Conservation (phyloP, 1,140 invertebrate genomes). For the Thrips palmi region DNA sequence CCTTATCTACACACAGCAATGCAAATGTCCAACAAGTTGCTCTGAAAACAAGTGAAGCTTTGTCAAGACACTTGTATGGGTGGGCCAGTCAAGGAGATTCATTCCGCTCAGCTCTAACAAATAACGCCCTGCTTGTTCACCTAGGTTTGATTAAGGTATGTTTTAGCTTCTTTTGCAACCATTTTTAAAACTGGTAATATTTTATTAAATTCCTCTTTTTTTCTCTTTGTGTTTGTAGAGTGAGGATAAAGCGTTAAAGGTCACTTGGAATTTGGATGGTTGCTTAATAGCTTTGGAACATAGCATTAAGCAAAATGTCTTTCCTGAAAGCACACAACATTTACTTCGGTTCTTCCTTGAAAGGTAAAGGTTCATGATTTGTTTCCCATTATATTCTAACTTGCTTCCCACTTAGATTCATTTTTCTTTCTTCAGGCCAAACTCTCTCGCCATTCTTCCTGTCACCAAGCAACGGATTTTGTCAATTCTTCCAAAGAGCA, state of each 20-base stretch:
- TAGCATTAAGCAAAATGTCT: slow-evolving; percentile 27
- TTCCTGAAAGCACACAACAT: slow-evolving; percentile 28
- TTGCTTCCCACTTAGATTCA: too few relatives aligned
- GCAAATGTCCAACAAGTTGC: slow-evolving; percentile 27
- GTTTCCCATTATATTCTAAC: too few relatives aligned
- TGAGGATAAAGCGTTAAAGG: slow-evolving; percentile 34
- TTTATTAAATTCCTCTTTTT: slow-evolving; percentile 11
- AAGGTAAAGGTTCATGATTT: too few relatives aligned
- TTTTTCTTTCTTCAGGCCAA: too few relatives aligned
- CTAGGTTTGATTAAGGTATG: slow-evolving; percentile 48
- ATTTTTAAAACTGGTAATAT: background rate
- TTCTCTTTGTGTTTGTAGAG: slow-evolving; percentile 20
- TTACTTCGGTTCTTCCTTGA: too few relatives aligned
- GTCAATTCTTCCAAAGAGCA: too few relatives aligned
- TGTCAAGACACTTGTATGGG: slow-evolving; percentile 38
- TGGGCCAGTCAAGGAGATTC: slow-evolving; percentile 28
- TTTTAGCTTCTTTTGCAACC: slow-evolving; percentile 6
- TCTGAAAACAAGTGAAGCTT: slow-evolving; percentile 27
- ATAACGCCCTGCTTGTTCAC: slow-evolving; percentile 43
- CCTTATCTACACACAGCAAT: background rate
- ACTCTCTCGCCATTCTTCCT: too few relatives aligned
- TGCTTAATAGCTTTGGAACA: slow-evolving; percentile 36
- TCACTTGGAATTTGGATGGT: slow-evolving; percentile 35
- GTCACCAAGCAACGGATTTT: too few relatives aligned
- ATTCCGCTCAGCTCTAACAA: slow-evolving; percentile 31